Percentiles rank a stretch among this genome's conserved stretches.
These are phyloP conservation scores for Rhagonycha lutea DNA, from an alignment of 2,888 invertebrate species.

Conservation along the genomic window DNA sequence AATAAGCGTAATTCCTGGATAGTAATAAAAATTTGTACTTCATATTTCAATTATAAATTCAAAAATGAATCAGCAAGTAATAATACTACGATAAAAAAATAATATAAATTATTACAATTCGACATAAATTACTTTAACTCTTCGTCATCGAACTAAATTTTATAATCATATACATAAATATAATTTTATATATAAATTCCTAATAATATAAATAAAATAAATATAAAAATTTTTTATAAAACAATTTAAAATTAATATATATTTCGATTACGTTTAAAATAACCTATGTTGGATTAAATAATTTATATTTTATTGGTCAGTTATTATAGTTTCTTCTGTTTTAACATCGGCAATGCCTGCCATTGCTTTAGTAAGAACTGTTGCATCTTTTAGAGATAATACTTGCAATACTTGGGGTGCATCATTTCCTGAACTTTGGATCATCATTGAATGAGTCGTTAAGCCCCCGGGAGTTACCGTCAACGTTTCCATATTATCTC, in stretches of 20 bases:
- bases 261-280: not conserved
- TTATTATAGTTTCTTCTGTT: slow-evolving; percentile 67
- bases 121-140: not conserved
- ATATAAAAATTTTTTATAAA: not conserved
- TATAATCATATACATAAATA: not conserved
- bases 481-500: slow-evolving; percentile 73
- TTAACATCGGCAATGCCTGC: slow-evolving; percentile 72
- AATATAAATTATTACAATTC: not conserved
- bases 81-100: not conserved
- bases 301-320: slow-evolving; percentile 49
- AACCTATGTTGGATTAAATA: not conserved
- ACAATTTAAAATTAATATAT: not conserved
- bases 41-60: not conserved
- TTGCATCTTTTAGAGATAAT: slow-evolving; percentile 83
- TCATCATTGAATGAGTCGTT: slow-evolving; percentile 79
- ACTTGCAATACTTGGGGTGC: slow-evolving; percentile 83
- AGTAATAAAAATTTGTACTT: not conserved
- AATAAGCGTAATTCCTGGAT: not conserved
- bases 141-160: not conserved
- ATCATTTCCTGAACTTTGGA: slow-evolving; percentile 69
- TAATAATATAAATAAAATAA: not conserved
- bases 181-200: not conserved
- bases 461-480: slow-evolving; percentile 71
- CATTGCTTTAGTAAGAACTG: slow-evolving; percentile 81
- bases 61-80: not conserved